Percentiles rank a stretch among this genome's conserved stretches.
Conservation (phyloP, 35 echinoderm and acorn worm species). For the Strongylocentrotus purpuratus region DNA sequence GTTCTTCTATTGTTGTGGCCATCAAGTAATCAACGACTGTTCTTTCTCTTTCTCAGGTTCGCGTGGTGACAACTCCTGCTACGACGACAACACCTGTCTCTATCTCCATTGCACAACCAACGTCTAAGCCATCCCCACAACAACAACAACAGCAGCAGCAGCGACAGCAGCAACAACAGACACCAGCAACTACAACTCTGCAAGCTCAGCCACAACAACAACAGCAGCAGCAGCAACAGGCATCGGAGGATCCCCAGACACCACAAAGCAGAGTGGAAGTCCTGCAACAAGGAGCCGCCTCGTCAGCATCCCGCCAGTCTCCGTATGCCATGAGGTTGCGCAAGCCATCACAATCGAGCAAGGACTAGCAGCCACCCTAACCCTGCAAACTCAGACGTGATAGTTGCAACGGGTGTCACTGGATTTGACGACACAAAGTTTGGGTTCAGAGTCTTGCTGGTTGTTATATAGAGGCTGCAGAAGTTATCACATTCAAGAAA, state of each 20-base stretch:
- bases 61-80: background rate
- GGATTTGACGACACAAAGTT: background rate
- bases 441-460: background rate
- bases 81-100: constrained; percentile 16
- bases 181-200: background rate
- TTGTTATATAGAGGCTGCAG: constrained; percentile 67
- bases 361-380: background rate
- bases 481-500: constrained; percentile 58
- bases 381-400: background rate
- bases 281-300: constrained; percentile 25
- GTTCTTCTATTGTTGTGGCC: too few species aligned
- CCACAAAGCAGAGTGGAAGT: constrained; percentile 56
- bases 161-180: constrained; percentile 50
- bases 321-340: constrained; percentile 86
- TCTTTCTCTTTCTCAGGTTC: background rate
- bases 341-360: constrained; percentile 80
- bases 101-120: background rate
- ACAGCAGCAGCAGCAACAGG: constrained; percentile 40
- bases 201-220: constrained; percentile 57
- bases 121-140: constrained; percentile 20
- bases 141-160: constrained; percentile 53
- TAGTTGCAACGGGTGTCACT: constrained; percentile 20
- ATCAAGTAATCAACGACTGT: too few species aligned
- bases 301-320: constrained; percentile 39
- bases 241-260: background rate